Evolutionary conservation across 2,797 vertebrate species (phyloP).

Genomic region (Protonibea diacanthus): DNA sequence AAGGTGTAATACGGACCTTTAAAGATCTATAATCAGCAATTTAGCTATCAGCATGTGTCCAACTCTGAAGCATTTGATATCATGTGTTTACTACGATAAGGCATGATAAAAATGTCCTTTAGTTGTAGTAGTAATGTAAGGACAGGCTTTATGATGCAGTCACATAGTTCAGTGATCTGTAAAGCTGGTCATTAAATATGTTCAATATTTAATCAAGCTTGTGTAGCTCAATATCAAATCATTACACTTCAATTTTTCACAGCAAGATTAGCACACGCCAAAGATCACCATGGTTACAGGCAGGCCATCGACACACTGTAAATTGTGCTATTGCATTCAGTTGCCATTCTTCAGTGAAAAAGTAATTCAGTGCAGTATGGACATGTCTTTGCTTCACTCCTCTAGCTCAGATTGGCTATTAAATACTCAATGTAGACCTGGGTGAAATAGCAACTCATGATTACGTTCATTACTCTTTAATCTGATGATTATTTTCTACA

Average conservation of each 20-base stretch:
- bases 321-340: constrained; percentile 31
- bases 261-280: constrained; percentile 61
- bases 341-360: neutral
- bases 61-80: neutral
- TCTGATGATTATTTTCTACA: neutral
- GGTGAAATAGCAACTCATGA: constrained; percentile 2
- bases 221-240: constrained; percentile 72
- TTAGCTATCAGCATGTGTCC: neutral
- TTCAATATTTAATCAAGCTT: constrained; percentile 68
- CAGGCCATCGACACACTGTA: constrained; percentile 1
- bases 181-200: constrained; percentile 50
- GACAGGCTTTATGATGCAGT: constrained; percentile 50
- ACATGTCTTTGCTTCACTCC: constrained; percentile 15
- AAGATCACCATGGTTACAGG: constrained; percentile 50
- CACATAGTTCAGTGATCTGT: constrained; percentile 71
- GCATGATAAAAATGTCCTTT: neutral
- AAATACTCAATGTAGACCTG: neutral
- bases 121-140: neutral
- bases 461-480: neutral
- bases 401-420: neutral
- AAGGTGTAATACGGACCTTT: constrained; percentile 28
- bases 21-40: constrained; percentile 17
- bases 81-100: neutral
- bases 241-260: constrained; percentile 60
- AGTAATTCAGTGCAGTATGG: neutral